Evolutionary conservation across 2,113 vertebrate genomes (phyloP).

Genomic region (Limnothrissa miodon): DNA sequence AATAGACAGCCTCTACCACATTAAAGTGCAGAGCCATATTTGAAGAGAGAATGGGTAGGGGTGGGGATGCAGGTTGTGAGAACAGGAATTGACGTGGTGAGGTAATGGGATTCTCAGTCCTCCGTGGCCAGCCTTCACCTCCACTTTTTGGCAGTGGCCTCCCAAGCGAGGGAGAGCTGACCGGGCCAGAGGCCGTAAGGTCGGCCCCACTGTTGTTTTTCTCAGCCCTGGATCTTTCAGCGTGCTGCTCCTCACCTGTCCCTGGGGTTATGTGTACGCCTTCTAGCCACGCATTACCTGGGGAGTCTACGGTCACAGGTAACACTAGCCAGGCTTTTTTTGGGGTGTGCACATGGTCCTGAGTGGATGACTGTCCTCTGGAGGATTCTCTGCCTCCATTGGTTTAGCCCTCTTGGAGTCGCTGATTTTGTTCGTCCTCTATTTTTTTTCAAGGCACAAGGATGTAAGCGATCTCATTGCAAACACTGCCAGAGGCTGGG

Average conservation of each 20-base stretch:
- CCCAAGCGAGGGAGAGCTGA: not conserved
- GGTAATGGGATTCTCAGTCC: not conserved
- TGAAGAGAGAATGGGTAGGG: not conserved
- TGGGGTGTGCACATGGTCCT: constrained; percentile 2
- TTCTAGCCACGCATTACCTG: not conserved
- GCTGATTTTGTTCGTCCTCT: not conserved
- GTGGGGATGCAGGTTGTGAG: not conserved
- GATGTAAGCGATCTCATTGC: constrained; percentile 35
- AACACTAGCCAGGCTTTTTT: constrained; percentile 27
- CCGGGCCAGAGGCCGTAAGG: not conserved
- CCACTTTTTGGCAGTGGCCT: not conserved
- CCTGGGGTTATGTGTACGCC: not conserved
- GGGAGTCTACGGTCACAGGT: constrained; percentile 24
- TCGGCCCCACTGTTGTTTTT: not conserved
- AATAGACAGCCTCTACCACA: not conserved
- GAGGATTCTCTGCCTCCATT: constrained; percentile 31
- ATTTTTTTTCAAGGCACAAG: constrained; percentile 6
- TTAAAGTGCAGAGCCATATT: not conserved
- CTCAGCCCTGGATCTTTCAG: not conserved
- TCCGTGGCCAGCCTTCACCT: not conserved
- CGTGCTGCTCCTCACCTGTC: not conserved
- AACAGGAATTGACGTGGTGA: not conserved
- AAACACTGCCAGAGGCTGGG: constrained; percentile 13
- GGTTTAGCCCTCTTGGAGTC: constrained; percentile 33
- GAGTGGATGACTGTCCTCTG: constrained; percentile 22